phyloP scores from a whole-genome alignment of 2,797 vertebrate genomes.

The Serranus cabrilla region DNA sequence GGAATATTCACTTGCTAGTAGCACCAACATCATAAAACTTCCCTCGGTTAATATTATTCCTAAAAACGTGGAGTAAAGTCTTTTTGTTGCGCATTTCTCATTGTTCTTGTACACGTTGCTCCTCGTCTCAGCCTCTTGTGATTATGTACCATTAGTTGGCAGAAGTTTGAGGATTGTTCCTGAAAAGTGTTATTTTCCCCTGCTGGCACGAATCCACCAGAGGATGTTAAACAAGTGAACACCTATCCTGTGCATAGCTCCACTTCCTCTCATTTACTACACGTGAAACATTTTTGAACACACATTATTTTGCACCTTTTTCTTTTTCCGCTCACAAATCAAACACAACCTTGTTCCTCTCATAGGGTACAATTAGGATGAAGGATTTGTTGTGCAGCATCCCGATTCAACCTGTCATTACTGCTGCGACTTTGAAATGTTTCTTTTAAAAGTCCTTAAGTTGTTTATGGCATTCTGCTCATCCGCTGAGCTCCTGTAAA shows the following conservation, averaged over 20 bases:
- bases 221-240: constrained; percentile 74
- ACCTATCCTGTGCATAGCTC: constrained; percentile 71
- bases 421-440: constrained; percentile 54
- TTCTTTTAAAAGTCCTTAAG: constrained; percentile 39
- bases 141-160: constrained; percentile 4
- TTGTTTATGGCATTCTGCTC: constrained; percentile 42
- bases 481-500: constrained; percentile 39
- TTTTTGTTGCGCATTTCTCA: neutral
- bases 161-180: constrained; percentile 42
- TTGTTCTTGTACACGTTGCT: neutral
- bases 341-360: constrained; percentile 13
- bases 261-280: constrained; percentile 60
- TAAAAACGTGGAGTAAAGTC: neutral
- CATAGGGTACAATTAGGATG: constrained; percentile 34
- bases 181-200: constrained; percentile 32
- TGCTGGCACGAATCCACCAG: constrained; percentile 33
- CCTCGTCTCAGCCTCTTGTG: constrained; percentile 9
- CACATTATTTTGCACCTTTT: neutral
- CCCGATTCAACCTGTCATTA: constrained; percentile 16
- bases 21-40: no score
- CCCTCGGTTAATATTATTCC: no score
- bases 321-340: constrained; percentile 3
- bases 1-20: no score
- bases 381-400: constrained; percentile 32
- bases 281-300: constrained; percentile 34